Evolutionary conservation across 2,888 invertebrate genomes (phyloP).

Genomic region (Tachina lurida): DNA sequence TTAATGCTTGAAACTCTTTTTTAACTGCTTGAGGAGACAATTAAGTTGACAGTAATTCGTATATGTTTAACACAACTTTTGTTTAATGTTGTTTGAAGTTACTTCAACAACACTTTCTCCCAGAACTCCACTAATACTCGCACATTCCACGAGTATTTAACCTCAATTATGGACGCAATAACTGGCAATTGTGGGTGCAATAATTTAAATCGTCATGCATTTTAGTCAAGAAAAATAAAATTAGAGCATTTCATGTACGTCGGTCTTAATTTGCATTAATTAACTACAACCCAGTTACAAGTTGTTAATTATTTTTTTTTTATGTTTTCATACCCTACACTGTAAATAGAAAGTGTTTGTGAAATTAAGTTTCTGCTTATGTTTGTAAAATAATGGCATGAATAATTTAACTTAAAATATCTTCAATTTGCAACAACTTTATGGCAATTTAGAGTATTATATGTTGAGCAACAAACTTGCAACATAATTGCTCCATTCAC

Average conservation of each 20-base stretch:
- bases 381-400: not conserved
- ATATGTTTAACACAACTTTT: not conserved
- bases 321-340: not conserved
- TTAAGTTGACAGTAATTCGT: not conserved
- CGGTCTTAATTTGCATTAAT: slow-evolving; percentile 32
- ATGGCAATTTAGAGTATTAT: too few species aligned
- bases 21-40: not conserved
- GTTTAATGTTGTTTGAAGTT: not conserved
- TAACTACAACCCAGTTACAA: slow-evolving; percentile 29
- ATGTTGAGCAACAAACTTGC: too few species aligned
- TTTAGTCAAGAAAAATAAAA: not conserved
- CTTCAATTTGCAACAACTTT: too few species aligned
- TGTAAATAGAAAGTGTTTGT: not conserved
- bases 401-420: too few species aligned
- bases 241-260: not conserved
- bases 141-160: not conserved
- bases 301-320: slow-evolving; percentile 25
- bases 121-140: not conserved
- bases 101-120: not conserved
- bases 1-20: not conserved
- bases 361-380: not conserved
- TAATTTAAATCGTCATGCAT: not conserved
- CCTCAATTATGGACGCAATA: not conserved
- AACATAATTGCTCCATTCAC: too few species aligned
- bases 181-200: not conserved